Evolutionary conservation across 2,797 vertebrate species (phyloP).

Genomic region (Chelonia mydas): DNA sequence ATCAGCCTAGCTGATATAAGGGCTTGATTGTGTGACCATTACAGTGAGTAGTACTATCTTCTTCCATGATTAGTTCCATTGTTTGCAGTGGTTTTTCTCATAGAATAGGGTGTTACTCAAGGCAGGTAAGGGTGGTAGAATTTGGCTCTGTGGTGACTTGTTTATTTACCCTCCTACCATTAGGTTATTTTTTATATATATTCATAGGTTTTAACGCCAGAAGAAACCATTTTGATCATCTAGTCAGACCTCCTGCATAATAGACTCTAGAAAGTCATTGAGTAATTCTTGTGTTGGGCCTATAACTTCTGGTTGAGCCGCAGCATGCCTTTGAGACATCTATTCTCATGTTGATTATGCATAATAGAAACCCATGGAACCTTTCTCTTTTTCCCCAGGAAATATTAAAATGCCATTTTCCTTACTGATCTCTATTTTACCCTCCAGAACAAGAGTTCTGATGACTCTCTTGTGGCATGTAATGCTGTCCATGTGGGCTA

Average conservation of each 20-base stretch:
- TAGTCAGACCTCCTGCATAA: neutral
- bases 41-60: neutral
- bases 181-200: neutral
- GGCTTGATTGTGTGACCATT: neutral
- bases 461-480: neutral
- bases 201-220: neutral
- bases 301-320: neutral
- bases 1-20: accelerated
- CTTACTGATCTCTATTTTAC: neutral
- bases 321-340: neutral
- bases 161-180: neutral
- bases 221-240: neutral
- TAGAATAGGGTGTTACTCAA: neutral
- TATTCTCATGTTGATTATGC: neutral
- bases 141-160: neutral
- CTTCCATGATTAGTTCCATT: neutral
- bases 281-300: neutral
- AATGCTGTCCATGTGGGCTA: neutral
- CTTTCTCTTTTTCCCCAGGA: neutral
- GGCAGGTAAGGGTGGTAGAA: neutral
- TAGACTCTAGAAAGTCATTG: neutral
- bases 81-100: neutral
- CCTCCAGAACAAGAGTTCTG: neutral
- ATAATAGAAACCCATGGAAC: neutral
- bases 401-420: neutral